These are phyloP conservation scores for Tetramorium alpestre DNA, from an alignment of 1,140 invertebrate species.

Conservation along the genomic window DNA sequence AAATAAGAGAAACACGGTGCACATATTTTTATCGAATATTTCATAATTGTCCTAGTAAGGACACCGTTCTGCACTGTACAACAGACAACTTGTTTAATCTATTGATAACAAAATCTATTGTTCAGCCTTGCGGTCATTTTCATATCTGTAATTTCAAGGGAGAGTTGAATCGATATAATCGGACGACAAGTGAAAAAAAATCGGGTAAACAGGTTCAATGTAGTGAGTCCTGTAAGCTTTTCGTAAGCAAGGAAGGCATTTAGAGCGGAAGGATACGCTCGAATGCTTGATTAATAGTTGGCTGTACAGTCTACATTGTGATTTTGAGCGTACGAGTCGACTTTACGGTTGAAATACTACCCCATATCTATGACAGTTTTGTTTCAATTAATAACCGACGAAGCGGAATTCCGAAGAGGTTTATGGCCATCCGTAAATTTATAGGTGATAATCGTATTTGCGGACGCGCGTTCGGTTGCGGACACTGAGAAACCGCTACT, in stretches of 20 bases:
- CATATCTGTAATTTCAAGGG: background rate
- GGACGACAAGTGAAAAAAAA: background rate
- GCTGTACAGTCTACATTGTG: background rate
- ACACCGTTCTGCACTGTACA: background rate
- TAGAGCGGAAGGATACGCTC: conserved; percentile 45
- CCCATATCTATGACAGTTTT: background rate
- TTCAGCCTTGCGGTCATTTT: background rate
- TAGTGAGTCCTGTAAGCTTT: conserved; percentile 5
- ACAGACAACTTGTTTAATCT: conserved; percentile 30
- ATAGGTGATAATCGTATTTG: conserved; percentile 39
- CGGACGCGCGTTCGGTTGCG: background rate
- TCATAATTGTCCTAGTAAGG: background rate
- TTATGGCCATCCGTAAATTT: conserved; percentile 44
- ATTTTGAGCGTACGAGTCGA: conserved; percentile 1
- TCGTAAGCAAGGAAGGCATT: background rate
- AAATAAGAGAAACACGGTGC: background rate
- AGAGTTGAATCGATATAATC: background rate
- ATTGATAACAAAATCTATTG: background rate
- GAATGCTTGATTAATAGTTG: conserved; percentile 46
- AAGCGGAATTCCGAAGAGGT: conserved; percentile 36
- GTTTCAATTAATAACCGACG: conserved; percentile 28
- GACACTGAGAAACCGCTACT: conserved; percentile 17
- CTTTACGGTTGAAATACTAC: conserved; percentile 31
- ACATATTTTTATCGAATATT: conserved; percentile 3
- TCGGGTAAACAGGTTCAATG: background rate